Base-by-base conservation (phyloP, 35 echinoderm and acorn worm genomes). In the Diadema setosum region DNA sequence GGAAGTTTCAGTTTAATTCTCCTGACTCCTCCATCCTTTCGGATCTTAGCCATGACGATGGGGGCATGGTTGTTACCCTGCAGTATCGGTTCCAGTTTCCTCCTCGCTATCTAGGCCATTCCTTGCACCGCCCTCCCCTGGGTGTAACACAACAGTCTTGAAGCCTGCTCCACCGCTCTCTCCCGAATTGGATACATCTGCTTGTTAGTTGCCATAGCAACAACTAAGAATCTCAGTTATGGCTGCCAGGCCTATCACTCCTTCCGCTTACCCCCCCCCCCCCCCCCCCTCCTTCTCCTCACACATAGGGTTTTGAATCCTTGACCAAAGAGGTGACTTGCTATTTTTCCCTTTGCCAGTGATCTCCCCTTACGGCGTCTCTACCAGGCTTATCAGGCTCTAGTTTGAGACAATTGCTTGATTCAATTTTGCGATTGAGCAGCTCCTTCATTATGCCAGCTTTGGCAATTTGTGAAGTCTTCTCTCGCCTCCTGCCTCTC, bases 151-250 rank as follows among this genome's bases (percentile, higher is more conserved):
- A 42, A 78, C 73, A 78, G 16, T 41, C 73, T 78, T 78, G 73
- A 42, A 78, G n/a, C 73, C 30, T 67, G 73, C 73, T 36, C 40
- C 73, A 35, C 73, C 37, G 40, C 36, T 44, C n/a, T n/a, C n/a
- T n/a, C n/a, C n/a, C 6, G 73, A 78, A 78, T 78, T 78, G 44
- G 73, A 78, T 78, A 78, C 73, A 78, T 78, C 35, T 78, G 73
- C 73, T 78, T 43, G 73, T 78, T 78, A 42, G 73, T 78, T 25
- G 40, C 73, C 73, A 78, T 78, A 41, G 73, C 5, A 78, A 78
- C 39, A 9, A 78, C 37, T n/a, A 21, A 39, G 40, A 16, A 78
- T 42, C 21, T 78, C 73, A 78, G 3, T 11, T 34, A n/a, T n/a
- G n/a, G n/a, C n/a, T n/a, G n/a, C n/a, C n/a, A n/a, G n/a, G n/a